phyloP scores from a whole-genome alignment of 35 echinoderm and acorn worm genomes.

The Ophioderma brevispina region DNA sequence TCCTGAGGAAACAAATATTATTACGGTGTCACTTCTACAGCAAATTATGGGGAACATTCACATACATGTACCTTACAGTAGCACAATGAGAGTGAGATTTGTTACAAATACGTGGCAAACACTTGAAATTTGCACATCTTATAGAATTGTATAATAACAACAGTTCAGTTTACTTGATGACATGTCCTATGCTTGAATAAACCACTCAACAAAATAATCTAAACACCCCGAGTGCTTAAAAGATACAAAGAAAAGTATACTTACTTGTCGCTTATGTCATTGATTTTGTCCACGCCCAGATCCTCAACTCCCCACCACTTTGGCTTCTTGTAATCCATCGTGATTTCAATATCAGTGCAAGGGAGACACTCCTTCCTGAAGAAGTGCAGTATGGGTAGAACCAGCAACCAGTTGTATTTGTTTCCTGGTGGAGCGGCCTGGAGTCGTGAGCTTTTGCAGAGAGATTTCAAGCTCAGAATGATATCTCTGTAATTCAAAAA shows the following conservation, averaged over 20 bases:
- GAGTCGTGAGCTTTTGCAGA: neutral
- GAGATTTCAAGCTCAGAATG: neutral
- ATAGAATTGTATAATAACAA: too few relatives aligned
- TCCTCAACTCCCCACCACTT: neutral
- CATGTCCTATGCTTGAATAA: too few relatives aligned
- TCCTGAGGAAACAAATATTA: too few relatives aligned
- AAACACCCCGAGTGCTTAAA: too few relatives aligned
- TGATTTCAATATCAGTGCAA: neutral
- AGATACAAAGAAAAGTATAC: neutral
- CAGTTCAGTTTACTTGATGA: too few relatives aligned
- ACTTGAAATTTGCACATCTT: too few relatives aligned
- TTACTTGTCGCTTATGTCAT: neutral
- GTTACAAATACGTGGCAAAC: too few relatives aligned
- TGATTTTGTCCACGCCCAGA: neutral
- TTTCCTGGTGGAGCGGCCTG: neutral
- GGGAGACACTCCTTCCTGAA: neutral
- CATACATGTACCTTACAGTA: too few relatives aligned
- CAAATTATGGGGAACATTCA: too few relatives aligned
- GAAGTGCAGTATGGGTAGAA: neutral
- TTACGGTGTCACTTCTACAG: too few relatives aligned
- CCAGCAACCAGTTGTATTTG: slow-evolving; percentile 4
- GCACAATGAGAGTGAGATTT: too few relatives aligned
- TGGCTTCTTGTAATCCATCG: neutral
- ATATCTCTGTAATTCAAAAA: neutral
- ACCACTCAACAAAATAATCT: too few relatives aligned